Evolutionary conservation across 2,888 invertebrate genomes (phyloP).

Genomic region (Plutella xylostella): DNA sequence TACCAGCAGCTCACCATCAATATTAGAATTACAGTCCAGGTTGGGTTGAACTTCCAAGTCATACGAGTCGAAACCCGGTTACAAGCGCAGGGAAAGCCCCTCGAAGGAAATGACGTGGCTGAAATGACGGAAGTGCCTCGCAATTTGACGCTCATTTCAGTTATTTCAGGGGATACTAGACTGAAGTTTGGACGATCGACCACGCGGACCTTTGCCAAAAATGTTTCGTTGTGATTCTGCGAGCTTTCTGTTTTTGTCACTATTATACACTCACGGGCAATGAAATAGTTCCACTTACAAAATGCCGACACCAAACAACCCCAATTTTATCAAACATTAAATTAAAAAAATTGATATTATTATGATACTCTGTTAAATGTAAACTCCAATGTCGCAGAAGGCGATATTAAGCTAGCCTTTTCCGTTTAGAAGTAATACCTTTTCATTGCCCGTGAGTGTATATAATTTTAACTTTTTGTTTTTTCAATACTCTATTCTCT

Average conservation of each 20-base stretch:
- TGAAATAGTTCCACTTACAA: background rate
- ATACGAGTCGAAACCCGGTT: background rate
- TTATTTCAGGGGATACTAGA: slow-evolving; percentile 23
- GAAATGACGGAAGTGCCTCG: slow-evolving; percentile 33
- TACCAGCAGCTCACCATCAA: background rate
- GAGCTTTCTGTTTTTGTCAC: background rate
- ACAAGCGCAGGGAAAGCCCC: background rate
- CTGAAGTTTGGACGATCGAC: too few species aligned
- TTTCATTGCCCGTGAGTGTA: too few species aligned
- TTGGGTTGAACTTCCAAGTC: background rate
- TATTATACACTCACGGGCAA: background rate
- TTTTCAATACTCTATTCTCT: too few species aligned
- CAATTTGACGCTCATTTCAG: slow-evolving; percentile 30
- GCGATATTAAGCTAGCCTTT: too few species aligned
- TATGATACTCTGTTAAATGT: too few species aligned
- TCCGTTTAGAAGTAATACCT: too few species aligned
- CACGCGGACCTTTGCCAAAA: too few species aligned
- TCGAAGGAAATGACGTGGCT: slow-evolving; percentile 36
- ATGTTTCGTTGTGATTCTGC: too few species aligned
- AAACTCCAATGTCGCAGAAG: too few species aligned
- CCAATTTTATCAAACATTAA: background rate
- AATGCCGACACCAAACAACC: background rate
- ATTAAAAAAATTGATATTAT: too few species aligned
- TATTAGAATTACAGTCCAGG: background rate
- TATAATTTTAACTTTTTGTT: too few species aligned